Evolutionary conservation across 2,888 invertebrate genomes (phyloP).

Genomic region (Ochlodes sylvanus): DNA sequence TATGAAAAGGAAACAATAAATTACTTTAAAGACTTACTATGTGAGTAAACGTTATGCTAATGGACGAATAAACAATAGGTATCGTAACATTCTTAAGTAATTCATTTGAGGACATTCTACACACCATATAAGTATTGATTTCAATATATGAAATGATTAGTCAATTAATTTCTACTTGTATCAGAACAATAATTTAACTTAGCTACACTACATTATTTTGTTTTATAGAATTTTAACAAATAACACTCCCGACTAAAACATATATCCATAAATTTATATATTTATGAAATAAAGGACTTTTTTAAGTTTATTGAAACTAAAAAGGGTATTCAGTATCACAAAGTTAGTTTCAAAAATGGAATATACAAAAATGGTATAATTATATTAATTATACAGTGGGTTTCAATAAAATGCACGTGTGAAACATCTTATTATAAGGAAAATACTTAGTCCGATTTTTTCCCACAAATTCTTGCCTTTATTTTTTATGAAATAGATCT

Average conservation of each 20-base stretch:
- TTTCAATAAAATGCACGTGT: too few relatives aligned
- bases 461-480: too few relatives aligned
- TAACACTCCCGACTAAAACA: neutral
- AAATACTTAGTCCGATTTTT: too few relatives aligned
- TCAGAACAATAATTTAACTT: conserved; percentile 23
- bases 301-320: neutral
- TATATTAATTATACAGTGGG: too few relatives aligned
- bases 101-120: conserved; percentile 13
- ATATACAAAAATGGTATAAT: too few relatives aligned
- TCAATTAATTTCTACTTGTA: conserved; percentile 11
- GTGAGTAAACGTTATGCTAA: conserved; percentile 46
- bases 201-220: neutral
- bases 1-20: conserved; percentile 51
- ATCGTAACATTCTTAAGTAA: conserved; percentile 37
- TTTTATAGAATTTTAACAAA: conserved; percentile 18
- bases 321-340: neutral
- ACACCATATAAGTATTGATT: conserved; percentile 10
- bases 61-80: conserved; percentile 41
- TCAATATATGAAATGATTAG: neutral
- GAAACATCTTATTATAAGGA: too few relatives aligned
- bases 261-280: too few relatives aligned
- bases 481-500: too few relatives aligned
- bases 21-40: conserved; percentile 39
- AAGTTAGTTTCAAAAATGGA: too few relatives aligned
- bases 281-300: too few relatives aligned